Percentiles rank a stretch among this genome's conserved stretches.
phyloP scores from a whole-genome alignment of 2,113 vertebrate genomes.

The Clarias batrachus region DNA sequence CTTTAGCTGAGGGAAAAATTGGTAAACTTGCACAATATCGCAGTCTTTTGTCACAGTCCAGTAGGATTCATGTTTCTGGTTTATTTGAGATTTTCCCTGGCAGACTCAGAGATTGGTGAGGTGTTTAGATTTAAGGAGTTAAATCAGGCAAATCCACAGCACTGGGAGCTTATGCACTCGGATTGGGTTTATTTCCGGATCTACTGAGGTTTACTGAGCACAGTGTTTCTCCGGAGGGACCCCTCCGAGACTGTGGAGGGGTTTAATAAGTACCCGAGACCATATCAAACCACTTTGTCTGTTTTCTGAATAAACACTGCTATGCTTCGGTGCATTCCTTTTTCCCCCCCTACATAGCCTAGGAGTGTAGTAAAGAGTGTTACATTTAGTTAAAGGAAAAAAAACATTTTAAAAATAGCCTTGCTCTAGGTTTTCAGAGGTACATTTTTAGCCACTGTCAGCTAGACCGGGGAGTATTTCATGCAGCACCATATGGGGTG shows the following conservation, averaged over 20 bases:
- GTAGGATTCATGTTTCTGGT: neutral
- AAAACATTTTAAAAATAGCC: neutral
- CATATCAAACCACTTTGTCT: conserved; percentile 18
- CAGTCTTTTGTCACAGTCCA: neutral
- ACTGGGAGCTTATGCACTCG: neutral
- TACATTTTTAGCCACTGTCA: neutral
- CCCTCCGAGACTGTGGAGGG: conserved; percentile 4
- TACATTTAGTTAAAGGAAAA: neutral
- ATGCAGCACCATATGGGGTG: neutral
- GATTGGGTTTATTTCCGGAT: conserved; percentile 37
- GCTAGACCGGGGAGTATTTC: neutral
- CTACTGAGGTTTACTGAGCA: conserved; percentile 24
- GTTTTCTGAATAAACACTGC: conserved; percentile 26
- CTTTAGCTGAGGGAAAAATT: neutral
- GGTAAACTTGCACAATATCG: neutral
- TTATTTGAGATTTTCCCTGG: neutral
- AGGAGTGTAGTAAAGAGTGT: neutral
- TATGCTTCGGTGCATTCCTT: conserved; percentile 20
- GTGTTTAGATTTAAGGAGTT: conserved; percentile 8
- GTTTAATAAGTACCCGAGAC: conserved; percentile 8
- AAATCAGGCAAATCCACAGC: conserved; percentile 8
- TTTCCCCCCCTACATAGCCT: neutral
- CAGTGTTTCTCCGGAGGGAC: conserved; percentile 18
- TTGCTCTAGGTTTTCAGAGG: neutral
- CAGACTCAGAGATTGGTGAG: neutral